These are phyloP conservation scores for Dynastes tityus DNA, from an alignment of 2,888 invertebrate species.

Conservation along the genomic window DNA sequence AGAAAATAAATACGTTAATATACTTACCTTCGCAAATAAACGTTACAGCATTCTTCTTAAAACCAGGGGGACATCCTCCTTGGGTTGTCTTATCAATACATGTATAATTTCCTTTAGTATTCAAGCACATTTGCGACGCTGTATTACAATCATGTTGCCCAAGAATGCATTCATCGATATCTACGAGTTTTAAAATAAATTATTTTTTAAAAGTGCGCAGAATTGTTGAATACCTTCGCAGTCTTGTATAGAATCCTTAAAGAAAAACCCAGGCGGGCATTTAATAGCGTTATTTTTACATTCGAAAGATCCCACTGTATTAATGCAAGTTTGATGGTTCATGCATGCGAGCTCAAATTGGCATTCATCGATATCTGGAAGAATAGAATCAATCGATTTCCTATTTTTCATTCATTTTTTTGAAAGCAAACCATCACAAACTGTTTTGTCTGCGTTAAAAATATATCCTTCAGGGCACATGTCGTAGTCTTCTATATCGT, in stretches of 20 bases:
- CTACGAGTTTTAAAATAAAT: conserved; percentile 67
- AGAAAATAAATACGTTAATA: background rate
- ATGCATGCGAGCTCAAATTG: conserved; percentile 65
- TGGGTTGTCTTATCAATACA: conserved; percentile 79
- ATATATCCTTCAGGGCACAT: conserved; percentile 75
- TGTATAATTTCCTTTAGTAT: conserved; percentile 80
- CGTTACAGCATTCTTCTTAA: conserved; percentile 74
- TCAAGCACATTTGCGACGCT: conserved; percentile 80
- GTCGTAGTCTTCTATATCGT: conserved; percentile 62
- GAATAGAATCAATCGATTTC: conserved; percentile 46
- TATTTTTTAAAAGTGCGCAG: background rate
- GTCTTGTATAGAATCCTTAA: conserved; percentile 64
- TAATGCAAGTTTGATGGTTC: conserved; percentile 65
- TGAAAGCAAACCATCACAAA: conserved; percentile 71
- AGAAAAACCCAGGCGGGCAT: conserved; percentile 68
- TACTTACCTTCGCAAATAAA: conserved; percentile 75
- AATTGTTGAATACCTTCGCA: conserved; percentile 62
- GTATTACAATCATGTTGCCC: conserved; percentile 78
- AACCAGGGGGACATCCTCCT: conserved; percentile 77
- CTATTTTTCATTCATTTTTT: background rate
- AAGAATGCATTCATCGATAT: conserved; percentile 83
- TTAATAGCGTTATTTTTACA: conserved; percentile 63
- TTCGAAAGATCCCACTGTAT: conserved; percentile 67
- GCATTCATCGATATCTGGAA: conserved; percentile 68
- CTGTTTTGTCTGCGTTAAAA: conserved; percentile 73